These are phyloP conservation scores for Micoletzkya japonica DNA, from an alignment of 2,888 invertebrate species.

Conservation along the genomic window DNA sequence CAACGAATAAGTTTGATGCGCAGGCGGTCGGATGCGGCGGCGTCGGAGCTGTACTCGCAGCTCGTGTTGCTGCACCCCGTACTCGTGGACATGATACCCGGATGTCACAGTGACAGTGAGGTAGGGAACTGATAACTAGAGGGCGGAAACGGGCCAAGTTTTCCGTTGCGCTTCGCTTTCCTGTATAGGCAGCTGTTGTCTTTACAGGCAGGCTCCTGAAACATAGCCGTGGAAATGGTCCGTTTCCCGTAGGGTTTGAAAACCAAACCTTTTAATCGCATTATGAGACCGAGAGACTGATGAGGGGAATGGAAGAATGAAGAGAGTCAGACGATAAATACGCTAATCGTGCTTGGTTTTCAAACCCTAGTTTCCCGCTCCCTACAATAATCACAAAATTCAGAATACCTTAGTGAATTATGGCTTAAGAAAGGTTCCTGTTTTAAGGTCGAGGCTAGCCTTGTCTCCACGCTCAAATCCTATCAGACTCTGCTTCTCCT, in stretches of 20 bases:
- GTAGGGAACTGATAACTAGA: neutral
- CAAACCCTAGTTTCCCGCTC: no score
- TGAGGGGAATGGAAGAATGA: no score
- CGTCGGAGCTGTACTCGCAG: constrained; percentile 43
- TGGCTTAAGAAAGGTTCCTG: neutral
- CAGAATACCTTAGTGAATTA: no score
- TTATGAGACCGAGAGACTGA: no score
- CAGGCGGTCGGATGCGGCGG: constrained; percentile 16
- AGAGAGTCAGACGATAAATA: no score
- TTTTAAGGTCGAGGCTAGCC: constrained; percentile 42
- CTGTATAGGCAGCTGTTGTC: neutral
- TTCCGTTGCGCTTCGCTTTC: no score
- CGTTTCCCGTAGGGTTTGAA: neutral
- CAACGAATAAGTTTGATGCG: no score
- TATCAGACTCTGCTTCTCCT: constrained; percentile 59
- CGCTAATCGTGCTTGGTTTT: no score
- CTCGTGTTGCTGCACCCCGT: constrained; percentile 53
- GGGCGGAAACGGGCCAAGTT: no score
- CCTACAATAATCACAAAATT: no score
- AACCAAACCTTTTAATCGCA: no score
- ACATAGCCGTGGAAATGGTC: neutral
- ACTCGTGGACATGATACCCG: constrained; percentile 56
- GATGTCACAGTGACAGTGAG: constrained; percentile 51
- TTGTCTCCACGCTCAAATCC: constrained; percentile 55
- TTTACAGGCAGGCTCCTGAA: neutral